Base-by-base conservation (phyloP, 2,113 vertebrate genomes). In the Tapirus terrestris region DNA sequence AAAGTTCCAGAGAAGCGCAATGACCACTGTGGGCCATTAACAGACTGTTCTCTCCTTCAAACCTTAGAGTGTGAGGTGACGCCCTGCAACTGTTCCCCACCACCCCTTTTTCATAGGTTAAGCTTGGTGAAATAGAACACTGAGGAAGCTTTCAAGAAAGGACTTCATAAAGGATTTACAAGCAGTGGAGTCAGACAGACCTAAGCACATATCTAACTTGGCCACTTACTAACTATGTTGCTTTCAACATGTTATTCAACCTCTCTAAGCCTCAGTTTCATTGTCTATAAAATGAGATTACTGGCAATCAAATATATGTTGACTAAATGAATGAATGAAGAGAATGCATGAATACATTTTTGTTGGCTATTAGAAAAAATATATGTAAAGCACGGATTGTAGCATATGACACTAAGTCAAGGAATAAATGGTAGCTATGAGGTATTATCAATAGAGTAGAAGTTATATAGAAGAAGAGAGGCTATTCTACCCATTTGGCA, bases 1-100 rank as follows among this genome's bases (percentile, higher is more conserved):
- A 0, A 51, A 65, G 0, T 81, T 20, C 43, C 72, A n/a, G 29
- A 33, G 58, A 58, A 31, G 18, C 5, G 0, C 3, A 0, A 6
- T n/a, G 51, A 82, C 4, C 23, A 29, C 1, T 17, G 18, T 21
- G 33, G 43, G 13, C 31, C 48, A 7, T 43, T 16, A 48, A 21
- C 31, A 29, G 48, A 68, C n/a, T 25, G 1, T 14, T 45, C 13
- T 60, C 14, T 45, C 53, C 68, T 85, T 72, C n/a, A 60, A 20
- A 12, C 25, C 18, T 39, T 36, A 29, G 3, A 58, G 23, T 31
- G 36, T 56, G 33, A 16, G 17, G 3, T n/a, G 29, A 87, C 33
- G 39, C 0, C 12, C 39, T 29, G 12, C 17, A 80, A n/a, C 31
- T 53, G 18, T 39, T 76, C 43, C 60, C 5, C 0, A 16, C 20